Percentiles rank a stretch among this genome's conserved stretches.
Evolutionary conservation across 2,113 vertebrate species (phyloP).

Genomic region (Alexandromys fortis): DNA sequence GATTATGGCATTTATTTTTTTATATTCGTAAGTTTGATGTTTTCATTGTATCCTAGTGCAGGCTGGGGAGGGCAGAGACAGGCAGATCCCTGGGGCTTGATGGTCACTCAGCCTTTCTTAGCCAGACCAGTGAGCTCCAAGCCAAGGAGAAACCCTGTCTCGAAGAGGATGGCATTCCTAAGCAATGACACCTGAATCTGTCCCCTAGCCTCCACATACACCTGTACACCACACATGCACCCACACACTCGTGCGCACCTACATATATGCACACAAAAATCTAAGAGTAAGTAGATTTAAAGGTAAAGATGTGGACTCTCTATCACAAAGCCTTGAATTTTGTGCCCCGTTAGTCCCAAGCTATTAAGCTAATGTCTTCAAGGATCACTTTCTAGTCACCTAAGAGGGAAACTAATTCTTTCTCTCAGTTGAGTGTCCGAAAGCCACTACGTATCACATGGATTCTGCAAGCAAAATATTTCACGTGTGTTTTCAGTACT

Average conservation of each 20-base stretch:
- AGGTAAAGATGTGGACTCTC: not conserved
- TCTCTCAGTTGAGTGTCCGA: not conserved
- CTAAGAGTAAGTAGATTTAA: not conserved
- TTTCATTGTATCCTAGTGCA: not conserved
- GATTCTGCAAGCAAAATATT: slow-evolving; percentile 40
- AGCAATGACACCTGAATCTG: too few relatives aligned
- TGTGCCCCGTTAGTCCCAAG: not conserved
- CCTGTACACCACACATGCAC: not conserved
- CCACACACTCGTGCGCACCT: not conserved
- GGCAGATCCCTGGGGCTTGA: not conserved
- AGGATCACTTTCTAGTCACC: slow-evolving; percentile 15
- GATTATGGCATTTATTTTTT: not conserved
- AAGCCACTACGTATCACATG: slow-evolving; percentile 29
- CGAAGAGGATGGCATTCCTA: not conserved
- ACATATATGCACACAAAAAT: not conserved
- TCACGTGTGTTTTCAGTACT: not conserved
- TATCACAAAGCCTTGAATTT: not conserved
- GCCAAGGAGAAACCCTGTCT: not conserved
- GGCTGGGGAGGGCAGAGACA: too few relatives aligned
- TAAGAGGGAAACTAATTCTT: slow-evolving; percentile 19
- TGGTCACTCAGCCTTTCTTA: not conserved
- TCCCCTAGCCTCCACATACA: not conserved
- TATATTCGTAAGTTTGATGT: not conserved
- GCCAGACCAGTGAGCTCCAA: not conserved
- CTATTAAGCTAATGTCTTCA: not conserved